These are phyloP conservation scores for Plectropomus leopardus DNA, from an alignment of 2,113 vertebrate genomes.

Conservation along the genomic window DNA sequence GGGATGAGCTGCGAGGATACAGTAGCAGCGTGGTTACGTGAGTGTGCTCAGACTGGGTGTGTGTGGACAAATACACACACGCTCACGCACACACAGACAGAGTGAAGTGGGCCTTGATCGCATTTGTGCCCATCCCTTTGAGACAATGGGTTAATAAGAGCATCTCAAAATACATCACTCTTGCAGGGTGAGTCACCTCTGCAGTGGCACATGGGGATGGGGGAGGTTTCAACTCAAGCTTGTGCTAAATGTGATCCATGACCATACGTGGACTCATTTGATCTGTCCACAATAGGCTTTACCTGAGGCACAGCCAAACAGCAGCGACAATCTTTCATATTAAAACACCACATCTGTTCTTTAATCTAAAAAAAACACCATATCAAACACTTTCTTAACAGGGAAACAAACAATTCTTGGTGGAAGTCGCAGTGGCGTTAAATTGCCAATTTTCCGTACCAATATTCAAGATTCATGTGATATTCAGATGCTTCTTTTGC, in stretches of 20 bases:
- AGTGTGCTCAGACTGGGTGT: neutral
- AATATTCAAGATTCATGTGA: conserved; percentile 28
- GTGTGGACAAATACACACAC: neutral
- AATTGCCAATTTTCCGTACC: conserved; percentile 10
- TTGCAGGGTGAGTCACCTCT: conserved; percentile 70
- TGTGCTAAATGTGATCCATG: conserved; percentile 65
- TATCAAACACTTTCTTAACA: too few relatives aligned
- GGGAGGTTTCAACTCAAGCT: conserved; percentile 38
- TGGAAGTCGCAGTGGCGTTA: neutral
- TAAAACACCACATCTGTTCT: conserved; percentile 7
- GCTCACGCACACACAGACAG: neutral
- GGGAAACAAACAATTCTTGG: neutral
- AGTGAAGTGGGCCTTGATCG: conserved; percentile 29
- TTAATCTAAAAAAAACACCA: neutral
- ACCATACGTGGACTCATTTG: conserved; percentile 40
- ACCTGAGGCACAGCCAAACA: conserved; percentile 26
- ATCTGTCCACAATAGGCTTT: conserved; percentile 24
- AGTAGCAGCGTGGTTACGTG: neutral
- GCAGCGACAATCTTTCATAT: neutral
- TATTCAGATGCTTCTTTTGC: neutral
- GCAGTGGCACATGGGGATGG: conserved; percentile 60
- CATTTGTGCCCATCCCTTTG: conserved; percentile 38
- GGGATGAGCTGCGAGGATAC: conserved; percentile 13
- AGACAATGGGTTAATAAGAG: conserved; percentile 75
- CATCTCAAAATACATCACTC: conserved; percentile 75